These are phyloP conservation scores for Anorthoa munda DNA, from an alignment of 2,888 invertebrate species.

Conservation along the genomic window DNA sequence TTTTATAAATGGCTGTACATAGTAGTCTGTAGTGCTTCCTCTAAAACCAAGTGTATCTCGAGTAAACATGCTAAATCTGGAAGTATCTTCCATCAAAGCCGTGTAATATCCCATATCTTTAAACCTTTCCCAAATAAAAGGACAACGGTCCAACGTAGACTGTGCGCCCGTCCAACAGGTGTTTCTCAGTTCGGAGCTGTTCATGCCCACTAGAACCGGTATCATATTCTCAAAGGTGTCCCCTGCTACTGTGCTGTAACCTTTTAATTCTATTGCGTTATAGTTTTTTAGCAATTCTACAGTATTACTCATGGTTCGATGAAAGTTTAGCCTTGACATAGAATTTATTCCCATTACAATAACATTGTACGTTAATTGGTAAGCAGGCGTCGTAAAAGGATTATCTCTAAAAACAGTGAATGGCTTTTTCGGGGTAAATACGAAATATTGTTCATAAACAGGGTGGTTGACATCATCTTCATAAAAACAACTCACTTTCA, in stretches of 20 bases:
- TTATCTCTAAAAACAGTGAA: constrained; percentile 56
- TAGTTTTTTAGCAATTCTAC: constrained; percentile 89
- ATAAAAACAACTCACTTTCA: constrained; percentile 92
- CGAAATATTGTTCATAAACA: constrained; percentile 92
- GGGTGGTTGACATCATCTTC: constrained; percentile 76
- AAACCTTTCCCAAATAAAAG: constrained; percentile 95
- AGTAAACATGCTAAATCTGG: constrained; percentile 73
- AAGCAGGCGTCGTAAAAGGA: constrained; percentile 44
- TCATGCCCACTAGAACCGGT: constrained; percentile 93
- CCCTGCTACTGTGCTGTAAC: constrained; percentile 97
- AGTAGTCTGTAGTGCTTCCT: constrained; percentile 95
- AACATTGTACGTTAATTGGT: constrained; percentile 90
- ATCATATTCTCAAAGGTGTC: constrained; percentile 96
- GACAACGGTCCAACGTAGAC: constrained; percentile 93
- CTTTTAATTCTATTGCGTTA: constrained; percentile 93
- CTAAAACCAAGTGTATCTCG: constrained; percentile 84
- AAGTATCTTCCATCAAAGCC: constrained; percentile 94
- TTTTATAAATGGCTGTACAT: constrained; percentile 93
- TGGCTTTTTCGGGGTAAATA: constrained; percentile 89
- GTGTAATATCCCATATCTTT: constrained; percentile 93
- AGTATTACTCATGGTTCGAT: constrained; percentile 94
- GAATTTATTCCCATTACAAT: constrained; percentile 95
- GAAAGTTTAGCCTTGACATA: constrained; percentile 95
- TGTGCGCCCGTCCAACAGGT: constrained; percentile 90
- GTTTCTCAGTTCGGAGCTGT: constrained; percentile 90